These are phyloP conservation scores for Cephonodes hylas DNA, from an alignment of 2,888 invertebrate species.

Conservation along the genomic window DNA sequence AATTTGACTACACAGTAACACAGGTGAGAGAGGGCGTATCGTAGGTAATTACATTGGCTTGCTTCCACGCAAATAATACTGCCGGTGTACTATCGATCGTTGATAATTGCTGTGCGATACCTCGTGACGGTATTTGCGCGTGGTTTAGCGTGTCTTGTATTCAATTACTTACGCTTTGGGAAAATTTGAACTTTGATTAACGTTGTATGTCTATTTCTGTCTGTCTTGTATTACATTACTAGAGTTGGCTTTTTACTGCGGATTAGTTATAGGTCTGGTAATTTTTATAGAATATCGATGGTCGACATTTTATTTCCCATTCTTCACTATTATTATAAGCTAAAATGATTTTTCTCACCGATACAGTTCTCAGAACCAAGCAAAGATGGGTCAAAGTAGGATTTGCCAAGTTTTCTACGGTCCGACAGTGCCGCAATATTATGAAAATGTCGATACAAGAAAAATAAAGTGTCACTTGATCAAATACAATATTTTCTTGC, in stretches of 20 bases:
- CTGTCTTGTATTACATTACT: background rate
- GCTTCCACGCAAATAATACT: constrained; percentile 27
- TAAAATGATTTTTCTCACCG: too few relatives aligned
- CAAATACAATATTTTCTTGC: too few relatives aligned
- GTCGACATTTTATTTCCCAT: background rate
- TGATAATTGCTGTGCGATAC: constrained; percentile 6
- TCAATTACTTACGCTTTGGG: background rate
- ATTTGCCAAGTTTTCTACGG: too few relatives aligned
- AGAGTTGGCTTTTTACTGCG: background rate
- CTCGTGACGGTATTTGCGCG: background rate
- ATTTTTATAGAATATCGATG: too few relatives aligned
- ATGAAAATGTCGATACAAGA: too few relatives aligned
- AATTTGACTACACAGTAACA: constrained; percentile 30
- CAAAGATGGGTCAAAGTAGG: too few relatives aligned
- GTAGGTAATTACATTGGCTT: constrained; percentile 43
- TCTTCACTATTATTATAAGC: too few relatives aligned
- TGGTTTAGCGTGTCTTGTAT: background rate
- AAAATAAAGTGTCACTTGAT: too few relatives aligned
- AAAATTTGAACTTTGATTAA: constrained; percentile 4
- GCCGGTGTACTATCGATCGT: constrained; percentile 3
- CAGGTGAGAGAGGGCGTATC: constrained; percentile 23
- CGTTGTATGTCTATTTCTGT: background rate
- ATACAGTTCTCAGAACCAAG: too few relatives aligned
- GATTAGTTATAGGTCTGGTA: too few relatives aligned
- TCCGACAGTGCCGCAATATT: too few relatives aligned